Conservation (phyloP, 2,888 invertebrate genomes). For the Ectemnius cavifrons region DNA sequence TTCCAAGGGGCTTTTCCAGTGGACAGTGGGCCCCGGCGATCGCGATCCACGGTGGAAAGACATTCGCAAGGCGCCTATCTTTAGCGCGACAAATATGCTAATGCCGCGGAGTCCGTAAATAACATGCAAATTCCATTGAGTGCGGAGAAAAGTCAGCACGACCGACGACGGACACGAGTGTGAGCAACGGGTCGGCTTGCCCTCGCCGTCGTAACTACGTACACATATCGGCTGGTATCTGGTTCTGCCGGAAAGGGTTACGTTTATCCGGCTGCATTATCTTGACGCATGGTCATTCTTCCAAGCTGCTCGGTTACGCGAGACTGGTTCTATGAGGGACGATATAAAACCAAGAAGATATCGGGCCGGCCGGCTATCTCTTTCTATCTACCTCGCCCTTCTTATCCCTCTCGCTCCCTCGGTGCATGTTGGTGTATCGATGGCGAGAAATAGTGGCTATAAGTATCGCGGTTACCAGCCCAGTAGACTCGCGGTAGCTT, state of each 20-base stretch:
- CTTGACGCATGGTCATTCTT: slow-evolving; percentile 62
- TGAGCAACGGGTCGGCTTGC: background rate
- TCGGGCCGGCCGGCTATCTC: slow-evolving; percentile 35
- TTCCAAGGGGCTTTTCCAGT: too few species aligned
- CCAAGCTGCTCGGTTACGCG: slow-evolving; percentile 54
- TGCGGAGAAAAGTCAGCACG: background rate
- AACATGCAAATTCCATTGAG: slow-evolving; percentile 32
- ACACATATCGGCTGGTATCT: slow-evolving; percentile 43
- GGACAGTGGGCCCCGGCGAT: too few species aligned
- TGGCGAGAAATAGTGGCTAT: slow-evolving; percentile 52
- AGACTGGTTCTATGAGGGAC: slow-evolving; percentile 55
- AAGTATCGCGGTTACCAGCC: slow-evolving; percentile 50
- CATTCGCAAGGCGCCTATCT: slow-evolving; percentile 14
- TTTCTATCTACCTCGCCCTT: too few species aligned
- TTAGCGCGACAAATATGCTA: slow-evolving; percentile 12
- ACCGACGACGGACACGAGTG: slow-evolving; percentile 7
- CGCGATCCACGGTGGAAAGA: background rate
- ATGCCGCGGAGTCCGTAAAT: slow-evolving; percentile 27
- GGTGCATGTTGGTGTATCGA: slow-evolving; percentile 36
- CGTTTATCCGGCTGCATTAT: slow-evolving; percentile 65
- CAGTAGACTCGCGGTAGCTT: slow-evolving; percentile 33
- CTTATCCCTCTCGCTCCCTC: too few species aligned
- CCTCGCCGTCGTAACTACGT: too few species aligned
- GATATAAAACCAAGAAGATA: slow-evolving; percentile 56
- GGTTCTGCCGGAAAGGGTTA: slow-evolving; percentile 62